Evolutionary conservation across 2,888 invertebrate species (phyloP).

Genomic region (Geotrupes spiniger): DNA sequence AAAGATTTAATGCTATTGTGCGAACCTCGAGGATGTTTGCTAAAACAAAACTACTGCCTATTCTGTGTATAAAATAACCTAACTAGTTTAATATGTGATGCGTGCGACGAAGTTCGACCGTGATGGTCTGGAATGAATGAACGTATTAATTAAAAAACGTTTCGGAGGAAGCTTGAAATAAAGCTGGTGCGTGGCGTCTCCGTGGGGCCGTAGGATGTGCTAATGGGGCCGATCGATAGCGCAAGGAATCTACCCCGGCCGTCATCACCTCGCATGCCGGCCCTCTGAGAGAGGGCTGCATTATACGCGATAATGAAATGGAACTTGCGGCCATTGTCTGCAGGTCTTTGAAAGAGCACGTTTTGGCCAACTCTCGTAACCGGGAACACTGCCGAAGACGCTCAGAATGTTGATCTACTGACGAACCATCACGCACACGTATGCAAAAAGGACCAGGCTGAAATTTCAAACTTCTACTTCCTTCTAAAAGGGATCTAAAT

Average conservation of each 20-base stretch:
- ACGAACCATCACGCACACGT: no score
- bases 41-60: no score
- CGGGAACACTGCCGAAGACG: slow-evolving; percentile 9
- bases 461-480: no score
- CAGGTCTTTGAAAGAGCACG: slow-evolving; percentile 25
- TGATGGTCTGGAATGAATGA: no score
- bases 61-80: neutral
- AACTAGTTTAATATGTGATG: neutral
- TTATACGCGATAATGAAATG: slow-evolving; percentile 30
- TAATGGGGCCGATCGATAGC: slow-evolving; percentile 23
- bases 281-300: slow-evolving; percentile 25
- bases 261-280: slow-evolving; percentile 26
- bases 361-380: slow-evolving; percentile 22
- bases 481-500: no score
- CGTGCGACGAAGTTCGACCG: no score
- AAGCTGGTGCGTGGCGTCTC: slow-evolving; percentile 25
- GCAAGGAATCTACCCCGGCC: slow-evolving; percentile 20
- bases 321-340: slow-evolving; percentile 26
- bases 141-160: slow-evolving; percentile 21
- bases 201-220: slow-evolving; percentile 24
- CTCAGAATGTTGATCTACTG: neutral
- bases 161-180: slow-evolving; percentile 20
- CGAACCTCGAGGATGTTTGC: no score
- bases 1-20: no score
- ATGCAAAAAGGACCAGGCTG: no score